Evolutionary conservation across 2,113 vertebrate species (phyloP).

Genomic region (Xyliphius kryptos): DNA sequence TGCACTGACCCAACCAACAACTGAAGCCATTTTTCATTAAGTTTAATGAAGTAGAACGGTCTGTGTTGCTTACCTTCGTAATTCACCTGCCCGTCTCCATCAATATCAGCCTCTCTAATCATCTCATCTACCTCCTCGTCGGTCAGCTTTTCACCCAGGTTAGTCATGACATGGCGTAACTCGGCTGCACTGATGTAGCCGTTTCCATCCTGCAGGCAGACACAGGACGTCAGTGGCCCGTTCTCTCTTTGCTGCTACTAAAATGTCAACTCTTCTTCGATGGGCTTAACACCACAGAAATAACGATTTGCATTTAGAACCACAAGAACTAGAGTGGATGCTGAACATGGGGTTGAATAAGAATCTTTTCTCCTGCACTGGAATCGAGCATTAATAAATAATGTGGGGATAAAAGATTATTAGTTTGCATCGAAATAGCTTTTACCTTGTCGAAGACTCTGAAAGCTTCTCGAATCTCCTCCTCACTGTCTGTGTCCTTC

Average conservation of each 20-base stretch:
- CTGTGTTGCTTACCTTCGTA: conserved; percentile 74
- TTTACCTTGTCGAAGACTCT: conserved; percentile 83
- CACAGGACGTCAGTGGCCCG: not conserved
- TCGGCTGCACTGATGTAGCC: conserved; percentile 85
- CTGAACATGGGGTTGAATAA: too few relatives aligned
- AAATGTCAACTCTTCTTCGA: too few relatives aligned
- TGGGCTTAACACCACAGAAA: too few relatives aligned
- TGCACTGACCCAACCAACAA: not conserved
- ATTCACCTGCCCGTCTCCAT: conserved; percentile 85
- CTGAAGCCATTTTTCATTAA: not conserved
- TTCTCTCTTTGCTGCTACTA: too few relatives aligned
- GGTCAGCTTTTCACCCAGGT: conserved; percentile 84
- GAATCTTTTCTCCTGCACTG: too few relatives aligned
- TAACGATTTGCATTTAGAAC: too few relatives aligned
- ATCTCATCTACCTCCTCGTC: conserved; percentile 88
- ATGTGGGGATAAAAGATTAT: too few relatives aligned
- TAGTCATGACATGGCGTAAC: conserved; percentile 86
- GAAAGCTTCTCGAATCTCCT: conserved; percentile 87
- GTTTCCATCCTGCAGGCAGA: conserved; percentile 70
- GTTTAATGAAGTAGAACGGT: not conserved
- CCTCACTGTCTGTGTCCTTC: conserved; percentile 89
- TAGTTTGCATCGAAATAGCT: not conserved
- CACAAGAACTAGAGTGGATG: too few relatives aligned
- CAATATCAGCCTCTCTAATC: conserved; percentile 86
- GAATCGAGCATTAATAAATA: too few relatives aligned